phyloP scores from a whole-genome alignment of 2,888 invertebrate species.

The Cetonia aurata region DNA sequence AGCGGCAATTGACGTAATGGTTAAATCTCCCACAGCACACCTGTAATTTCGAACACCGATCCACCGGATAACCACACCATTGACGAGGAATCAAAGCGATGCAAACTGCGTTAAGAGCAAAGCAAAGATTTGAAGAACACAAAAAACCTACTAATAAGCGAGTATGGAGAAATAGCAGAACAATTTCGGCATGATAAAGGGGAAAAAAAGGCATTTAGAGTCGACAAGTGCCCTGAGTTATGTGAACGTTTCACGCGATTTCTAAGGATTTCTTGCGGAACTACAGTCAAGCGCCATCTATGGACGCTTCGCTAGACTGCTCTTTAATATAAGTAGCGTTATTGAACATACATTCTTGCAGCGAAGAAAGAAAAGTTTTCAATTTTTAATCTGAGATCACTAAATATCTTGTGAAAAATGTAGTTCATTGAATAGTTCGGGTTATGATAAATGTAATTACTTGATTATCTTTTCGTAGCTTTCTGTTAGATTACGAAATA shows the following conservation, averaged over 20 bases:
- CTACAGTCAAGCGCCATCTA: conserved; percentile 17
- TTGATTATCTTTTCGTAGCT: no score
- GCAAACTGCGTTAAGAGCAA: conserved; percentile 23
- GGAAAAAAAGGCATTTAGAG: conserved; percentile 5
- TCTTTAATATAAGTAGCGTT: no score
- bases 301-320: neutral
- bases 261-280: neutral
- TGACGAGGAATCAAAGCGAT: neutral
- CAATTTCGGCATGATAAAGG: conserved; percentile 7
- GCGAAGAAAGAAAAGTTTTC: no score
- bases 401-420: no score
- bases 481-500: no score
- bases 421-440: no score
- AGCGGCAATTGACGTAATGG: conserved; percentile 27
- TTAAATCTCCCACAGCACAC: conserved; percentile 16
- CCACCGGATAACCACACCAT: conserved; percentile 20
- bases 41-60: conserved; percentile 23
- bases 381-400: no score
- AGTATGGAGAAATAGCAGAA: conserved; percentile 9
- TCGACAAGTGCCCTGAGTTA: neutral
- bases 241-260: conserved; percentile 26
- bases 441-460: no score
- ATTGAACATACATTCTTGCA: no score
- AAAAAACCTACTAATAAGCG: conserved; percentile 11
- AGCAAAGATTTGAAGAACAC: conserved; percentile 2